Percentiles rank a stretch among this genome's conserved stretches.
Evolutionary conservation across 1,140 invertebrate species (phyloP).

Genomic region (Drosophila mauritiana): DNA sequence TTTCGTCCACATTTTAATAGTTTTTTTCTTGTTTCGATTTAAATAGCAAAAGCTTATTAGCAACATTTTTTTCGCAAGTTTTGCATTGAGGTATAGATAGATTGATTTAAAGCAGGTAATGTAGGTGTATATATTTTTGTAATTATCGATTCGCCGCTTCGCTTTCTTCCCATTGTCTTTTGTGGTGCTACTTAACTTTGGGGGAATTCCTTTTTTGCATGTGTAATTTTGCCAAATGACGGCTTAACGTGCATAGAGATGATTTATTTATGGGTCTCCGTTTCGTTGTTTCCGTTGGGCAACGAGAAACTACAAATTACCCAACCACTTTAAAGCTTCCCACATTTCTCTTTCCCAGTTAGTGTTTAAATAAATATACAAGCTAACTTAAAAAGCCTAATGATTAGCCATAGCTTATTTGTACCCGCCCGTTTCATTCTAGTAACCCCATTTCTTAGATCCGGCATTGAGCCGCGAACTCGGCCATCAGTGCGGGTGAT

Average conservation of each 20-base stretch:
- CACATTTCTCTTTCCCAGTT: conserved; percentile 37
- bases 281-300: conserved; percentile 33
- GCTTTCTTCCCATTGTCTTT: conserved; percentile 54
- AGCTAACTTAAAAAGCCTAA: conserved; percentile 30
- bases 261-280: conserved; percentile 35
- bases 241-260: conserved; percentile 23
- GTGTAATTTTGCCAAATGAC: conserved; percentile 49
- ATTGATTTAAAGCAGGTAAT: conserved; percentile 41
- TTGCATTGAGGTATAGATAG: conserved; percentile 34
- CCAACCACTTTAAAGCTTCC: conserved; percentile 19
- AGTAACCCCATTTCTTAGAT: conserved; percentile 26
- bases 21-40: conserved; percentile 12
- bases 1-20: conserved; percentile 1
- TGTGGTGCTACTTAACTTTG: conserved; percentile 42
- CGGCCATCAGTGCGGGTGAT: conserved; percentile 62
- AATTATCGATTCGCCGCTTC: conserved; percentile 12
- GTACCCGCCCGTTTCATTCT: conserved; percentile 49
- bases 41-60: conserved; percentile 19
- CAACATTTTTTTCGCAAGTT: neutral
- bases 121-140: conserved; percentile 45
- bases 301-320: conserved; percentile 31
- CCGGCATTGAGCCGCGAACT: conserved; percentile 74
- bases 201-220: conserved; percentile 41
- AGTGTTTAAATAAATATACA: conserved; percentile 53
- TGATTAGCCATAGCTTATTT: conserved; percentile 26